These are phyloP conservation scores for Falco columbarius DNA, from an alignment of 2,797 vertebrate species.

Conservation along the genomic window DNA sequence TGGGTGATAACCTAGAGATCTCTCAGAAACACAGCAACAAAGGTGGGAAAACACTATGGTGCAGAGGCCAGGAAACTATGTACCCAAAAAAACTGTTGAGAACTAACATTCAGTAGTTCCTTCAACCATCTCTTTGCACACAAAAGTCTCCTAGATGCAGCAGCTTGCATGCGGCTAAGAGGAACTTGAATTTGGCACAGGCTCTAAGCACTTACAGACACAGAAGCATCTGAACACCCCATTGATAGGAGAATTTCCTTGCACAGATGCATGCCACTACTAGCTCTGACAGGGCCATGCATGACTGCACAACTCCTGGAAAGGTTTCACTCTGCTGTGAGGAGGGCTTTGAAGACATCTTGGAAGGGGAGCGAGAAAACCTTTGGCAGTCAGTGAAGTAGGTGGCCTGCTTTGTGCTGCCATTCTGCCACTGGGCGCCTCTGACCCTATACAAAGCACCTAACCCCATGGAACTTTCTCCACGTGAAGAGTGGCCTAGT, in stretches of 20 bases:
- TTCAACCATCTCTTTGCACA: background rate
- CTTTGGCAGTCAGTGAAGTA: background rate
- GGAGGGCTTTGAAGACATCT: background rate
- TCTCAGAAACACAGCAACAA: background rate
- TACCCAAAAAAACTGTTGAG: background rate
- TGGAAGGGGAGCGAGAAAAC: background rate
- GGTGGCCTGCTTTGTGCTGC: background rate
- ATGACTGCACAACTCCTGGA: background rate
- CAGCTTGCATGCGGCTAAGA: background rate
- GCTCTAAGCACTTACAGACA: background rate
- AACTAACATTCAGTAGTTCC: background rate
- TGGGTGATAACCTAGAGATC: background rate
- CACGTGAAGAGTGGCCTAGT: background rate
- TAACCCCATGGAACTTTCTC: background rate
- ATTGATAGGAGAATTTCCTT: background rate
- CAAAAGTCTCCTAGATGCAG: background rate
- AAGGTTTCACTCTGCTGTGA: background rate
- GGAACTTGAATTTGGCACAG: background rate
- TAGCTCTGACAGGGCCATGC: background rate
- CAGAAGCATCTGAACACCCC: background rate
- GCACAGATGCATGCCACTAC: background rate
- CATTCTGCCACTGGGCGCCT: background rate
- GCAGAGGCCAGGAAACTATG: background rate
- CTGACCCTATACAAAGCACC: background rate
- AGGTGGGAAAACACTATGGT: background rate